Percentiles rank a stretch among this genome's conserved stretches.
phyloP scores from a whole-genome alignment of 2,888 invertebrate genomes.

The Euproctis similis region DNA sequence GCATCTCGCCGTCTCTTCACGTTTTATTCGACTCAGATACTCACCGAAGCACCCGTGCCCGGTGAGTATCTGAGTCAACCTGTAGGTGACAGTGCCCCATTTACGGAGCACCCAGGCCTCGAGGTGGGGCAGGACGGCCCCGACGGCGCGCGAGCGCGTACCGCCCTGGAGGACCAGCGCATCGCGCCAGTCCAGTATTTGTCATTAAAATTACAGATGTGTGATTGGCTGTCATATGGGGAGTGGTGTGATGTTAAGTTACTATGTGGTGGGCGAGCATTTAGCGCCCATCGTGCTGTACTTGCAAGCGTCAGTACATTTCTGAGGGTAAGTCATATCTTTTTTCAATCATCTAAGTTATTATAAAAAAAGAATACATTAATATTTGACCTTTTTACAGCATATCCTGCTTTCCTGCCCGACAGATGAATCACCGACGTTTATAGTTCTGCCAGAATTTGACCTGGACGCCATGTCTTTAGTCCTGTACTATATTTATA shows the following conservation, averaged over 20 bases:
- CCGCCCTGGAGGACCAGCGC: too few relatives aligned
- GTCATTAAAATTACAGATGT: constrained; percentile 46
- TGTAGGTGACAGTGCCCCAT: too few relatives aligned
- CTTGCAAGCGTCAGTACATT: constrained; percentile 81
- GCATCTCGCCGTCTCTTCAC: too few relatives aligned
- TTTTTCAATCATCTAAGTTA: neutral
- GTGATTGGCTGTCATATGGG: constrained; percentile 51
- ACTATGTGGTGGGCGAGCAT: constrained; percentile 77
- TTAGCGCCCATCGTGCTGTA: constrained; percentile 80
- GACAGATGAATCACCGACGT: constrained; percentile 73
- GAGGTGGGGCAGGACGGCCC: too few relatives aligned
- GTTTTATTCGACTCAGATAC: too few relatives aligned
- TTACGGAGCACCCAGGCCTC: too few relatives aligned
- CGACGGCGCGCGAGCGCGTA: too few relatives aligned
- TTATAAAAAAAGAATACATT: constrained; percentile 6
- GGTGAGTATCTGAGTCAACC: too few relatives aligned
- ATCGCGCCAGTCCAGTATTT: too few relatives aligned
- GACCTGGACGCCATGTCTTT: constrained; percentile 77
- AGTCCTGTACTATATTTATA: constrained; percentile 81
- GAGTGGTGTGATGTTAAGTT: constrained; percentile 79
- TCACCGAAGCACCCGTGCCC: too few relatives aligned
- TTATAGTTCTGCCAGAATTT: constrained; percentile 80
- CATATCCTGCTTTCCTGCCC: constrained; percentile 47
- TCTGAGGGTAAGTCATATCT: constrained; percentile 68
- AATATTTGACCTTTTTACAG: constrained; percentile 37